Evolutionary conservation across 2,113 vertebrate genomes (phyloP).

Genomic region (Cyphomyrus plagiostoma): DNA sequence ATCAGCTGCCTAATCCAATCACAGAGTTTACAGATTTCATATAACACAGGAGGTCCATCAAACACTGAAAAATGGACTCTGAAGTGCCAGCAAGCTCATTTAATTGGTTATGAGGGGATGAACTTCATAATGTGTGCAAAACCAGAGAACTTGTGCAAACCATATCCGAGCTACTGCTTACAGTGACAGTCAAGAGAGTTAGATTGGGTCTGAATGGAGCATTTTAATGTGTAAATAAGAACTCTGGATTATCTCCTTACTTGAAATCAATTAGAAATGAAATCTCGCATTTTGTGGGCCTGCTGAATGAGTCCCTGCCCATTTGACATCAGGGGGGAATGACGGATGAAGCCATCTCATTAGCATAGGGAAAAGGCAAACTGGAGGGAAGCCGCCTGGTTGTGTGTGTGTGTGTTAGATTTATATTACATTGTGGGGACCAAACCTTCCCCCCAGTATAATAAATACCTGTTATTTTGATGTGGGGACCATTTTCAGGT

Average conservation of each 20-base stretch:
- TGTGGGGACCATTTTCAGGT: background rate
- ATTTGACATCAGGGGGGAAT: background rate
- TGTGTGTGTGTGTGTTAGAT: background rate
- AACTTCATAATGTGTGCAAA: background rate
- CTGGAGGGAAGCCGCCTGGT: too few species aligned
- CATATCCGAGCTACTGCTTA: background rate
- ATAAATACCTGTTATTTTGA: background rate
- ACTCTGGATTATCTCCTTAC: background rate
- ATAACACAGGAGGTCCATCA: background rate
- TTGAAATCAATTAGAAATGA: background rate
- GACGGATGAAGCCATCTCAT: background rate
- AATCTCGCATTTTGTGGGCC: background rate
- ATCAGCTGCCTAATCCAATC: background rate
- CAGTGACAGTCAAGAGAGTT: background rate
- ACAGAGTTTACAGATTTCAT: background rate
- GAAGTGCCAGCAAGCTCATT: background rate
- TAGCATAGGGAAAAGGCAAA: background rate
- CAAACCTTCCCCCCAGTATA: background rate
- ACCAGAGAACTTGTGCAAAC: background rate
- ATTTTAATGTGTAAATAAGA: background rate
- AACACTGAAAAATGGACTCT: background rate
- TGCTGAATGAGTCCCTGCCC: background rate
- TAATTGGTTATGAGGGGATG: background rate
- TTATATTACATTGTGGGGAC: background rate
- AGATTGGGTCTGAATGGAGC: background rate